Conservation (phyloP, 2,797 vertebrate genomes). For the Uromys caudimaculatus region DNA sequence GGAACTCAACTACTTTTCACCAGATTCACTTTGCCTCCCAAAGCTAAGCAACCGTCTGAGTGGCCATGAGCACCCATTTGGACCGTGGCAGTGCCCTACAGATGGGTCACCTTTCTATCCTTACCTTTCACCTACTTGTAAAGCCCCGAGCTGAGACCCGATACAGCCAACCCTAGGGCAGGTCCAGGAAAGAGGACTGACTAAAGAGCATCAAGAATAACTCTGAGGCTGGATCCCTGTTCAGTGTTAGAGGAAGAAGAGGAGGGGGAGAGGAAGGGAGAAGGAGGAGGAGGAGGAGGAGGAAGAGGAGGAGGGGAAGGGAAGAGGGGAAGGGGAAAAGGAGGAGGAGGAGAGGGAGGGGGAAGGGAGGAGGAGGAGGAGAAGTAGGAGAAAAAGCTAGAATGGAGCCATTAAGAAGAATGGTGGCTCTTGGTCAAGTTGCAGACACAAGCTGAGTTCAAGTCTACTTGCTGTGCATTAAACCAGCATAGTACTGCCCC, state of each 20-base stretch:
- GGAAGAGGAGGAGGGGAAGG: no score
- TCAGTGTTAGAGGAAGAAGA: neutral
- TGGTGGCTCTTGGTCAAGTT: neutral
- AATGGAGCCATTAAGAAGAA: neutral
- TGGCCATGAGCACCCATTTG: neutral
- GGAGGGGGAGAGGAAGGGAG: no score
- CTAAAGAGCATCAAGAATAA: neutral
- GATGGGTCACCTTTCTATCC: neutral
- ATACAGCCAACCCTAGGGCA: neutral
- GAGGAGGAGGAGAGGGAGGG: no score
- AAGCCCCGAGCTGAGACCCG: neutral
- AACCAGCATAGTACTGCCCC: neutral
- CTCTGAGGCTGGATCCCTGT: neutral
- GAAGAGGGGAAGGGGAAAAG: no score
- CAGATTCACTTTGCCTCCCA: neutral
- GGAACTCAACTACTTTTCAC: neutral
- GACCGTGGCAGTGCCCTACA: neutral
- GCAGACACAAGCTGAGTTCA: neutral
- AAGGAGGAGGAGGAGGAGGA: neutral
- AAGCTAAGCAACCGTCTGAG: neutral
- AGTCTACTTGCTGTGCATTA: constrained; percentile 1
- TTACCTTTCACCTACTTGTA: neutral
- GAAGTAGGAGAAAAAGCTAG: neutral
- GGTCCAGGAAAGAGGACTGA: neutral
- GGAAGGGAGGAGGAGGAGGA: neutral